Base-by-base conservation (phyloP, 1,140 invertebrate species). In the Cepaea nemoralis region DNA sequence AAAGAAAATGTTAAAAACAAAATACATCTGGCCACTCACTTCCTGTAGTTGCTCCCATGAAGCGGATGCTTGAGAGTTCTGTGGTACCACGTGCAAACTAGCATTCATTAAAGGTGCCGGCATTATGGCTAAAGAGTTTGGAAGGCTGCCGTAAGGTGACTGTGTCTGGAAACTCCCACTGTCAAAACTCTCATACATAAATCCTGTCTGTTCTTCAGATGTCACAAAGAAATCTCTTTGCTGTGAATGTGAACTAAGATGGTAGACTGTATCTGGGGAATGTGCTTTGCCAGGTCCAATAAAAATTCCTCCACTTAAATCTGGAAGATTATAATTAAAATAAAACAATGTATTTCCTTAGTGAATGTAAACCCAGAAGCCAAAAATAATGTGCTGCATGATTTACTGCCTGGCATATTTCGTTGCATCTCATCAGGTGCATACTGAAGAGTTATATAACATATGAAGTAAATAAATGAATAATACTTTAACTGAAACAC, bases 21-120 rank as follows among this genome's bases (percentile, higher is more conserved):
- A 66, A 27, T 10, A 66, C 12, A 33, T 33, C n/a, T n/a, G n/a
- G n/a, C n/a, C n/a, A 42, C 14, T 2, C 50, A 74, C 71, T 27
- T 74, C 71, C 27, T 74, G 71, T 31, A 74, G 24, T 27, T 74
- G 39, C n/a, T 74, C 71, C 71, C 71, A 74, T 42, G 71, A 74
- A 27, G 71, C 71, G 3, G 71, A 45, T 45, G 71, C 71, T 22
- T 74, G 31, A 12, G 71, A 74, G 33, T 31, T 74, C 1, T 42
- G 71, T 45, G 71, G 71, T 19, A 74, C 71, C 6, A 74, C 42
- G 50, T 40, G 35, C 39, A 40, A 22, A 27, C 40, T 70, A 27
- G 39, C 33, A n/a, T 31, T 70, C 35, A 70, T 35, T 42, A 74
- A 42, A 33, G 19, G 71, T 2, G 40, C 31, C 27, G n/a, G 19